Evolutionary conservation across 35 echinoderm and acorn worm genomes (phyloP).

Genomic region (Holothuria glaberrima): DNA sequence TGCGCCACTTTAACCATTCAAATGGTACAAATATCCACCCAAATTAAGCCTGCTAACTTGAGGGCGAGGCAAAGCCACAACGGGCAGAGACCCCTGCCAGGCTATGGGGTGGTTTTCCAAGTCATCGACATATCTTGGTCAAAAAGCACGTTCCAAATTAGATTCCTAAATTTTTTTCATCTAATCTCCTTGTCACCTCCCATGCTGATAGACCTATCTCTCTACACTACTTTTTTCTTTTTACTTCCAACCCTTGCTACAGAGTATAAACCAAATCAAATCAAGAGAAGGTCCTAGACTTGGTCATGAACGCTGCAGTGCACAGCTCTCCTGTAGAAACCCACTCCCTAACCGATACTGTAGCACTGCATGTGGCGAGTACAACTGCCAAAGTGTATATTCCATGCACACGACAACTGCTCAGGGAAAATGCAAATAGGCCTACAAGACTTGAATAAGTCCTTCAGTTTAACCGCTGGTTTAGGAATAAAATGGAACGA

Average conservation of each 20-base stretch:
- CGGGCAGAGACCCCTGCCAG: constrained; percentile 24
- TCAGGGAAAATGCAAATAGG: no score
- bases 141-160: constrained; percentile 46
- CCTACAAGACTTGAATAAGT: no score
- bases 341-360: no score
- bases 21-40: neutral
- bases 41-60: constrained; percentile 35
- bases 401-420: neutral
- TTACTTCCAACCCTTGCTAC: no score
- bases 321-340: no score
- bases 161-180: constrained; percentile 12
- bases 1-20: constrained; percentile 23
- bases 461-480: no score
- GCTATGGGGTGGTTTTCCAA: constrained; percentile 35
- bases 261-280: no score
- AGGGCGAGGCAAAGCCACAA: neutral
- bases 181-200: constrained; percentile 36
- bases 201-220: constrained; percentile 23
- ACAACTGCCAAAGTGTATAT: constrained; percentile 13
- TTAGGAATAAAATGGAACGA: no score
- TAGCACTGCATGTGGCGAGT: constrained; percentile 2
- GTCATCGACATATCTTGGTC: constrained; percentile 41
- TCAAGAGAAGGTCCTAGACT: neutral
- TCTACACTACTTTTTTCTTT: neutral
- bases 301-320: constrained; percentile 29